These are phyloP conservation scores for Anser cygnoides DNA, from an alignment of 2,113 vertebrate species.

Conservation along the genomic window DNA sequence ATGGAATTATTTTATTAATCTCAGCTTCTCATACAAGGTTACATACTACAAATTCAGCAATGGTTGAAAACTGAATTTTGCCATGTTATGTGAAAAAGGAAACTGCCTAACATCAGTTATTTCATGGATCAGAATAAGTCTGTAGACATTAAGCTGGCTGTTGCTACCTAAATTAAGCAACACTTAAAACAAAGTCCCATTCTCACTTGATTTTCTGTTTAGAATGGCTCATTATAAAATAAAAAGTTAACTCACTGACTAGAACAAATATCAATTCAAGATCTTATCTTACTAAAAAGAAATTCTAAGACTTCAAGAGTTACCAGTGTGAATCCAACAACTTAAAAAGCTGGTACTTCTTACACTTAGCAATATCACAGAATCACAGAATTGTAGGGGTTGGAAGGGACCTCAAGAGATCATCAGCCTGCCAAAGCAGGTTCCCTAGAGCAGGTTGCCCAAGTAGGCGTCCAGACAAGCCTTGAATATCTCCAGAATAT, in stretches of 20 bases:
- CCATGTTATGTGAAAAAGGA: background rate
- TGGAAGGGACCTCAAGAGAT: too few species aligned
- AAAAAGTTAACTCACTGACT: background rate
- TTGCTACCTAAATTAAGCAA: background rate
- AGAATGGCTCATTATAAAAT: background rate
- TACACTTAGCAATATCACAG: background rate
- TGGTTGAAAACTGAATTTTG: background rate
- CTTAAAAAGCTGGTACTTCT: background rate
- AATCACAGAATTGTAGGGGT: too few species aligned
- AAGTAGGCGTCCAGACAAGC: too few species aligned
- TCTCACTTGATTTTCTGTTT: background rate
- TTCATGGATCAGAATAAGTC: background rate
- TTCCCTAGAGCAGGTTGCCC: too few species aligned
- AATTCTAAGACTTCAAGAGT: background rate
- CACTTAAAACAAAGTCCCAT: background rate
- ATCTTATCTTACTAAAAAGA: background rate
- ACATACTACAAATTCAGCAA: background rate
- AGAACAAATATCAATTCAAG: background rate
- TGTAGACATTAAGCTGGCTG: background rate
- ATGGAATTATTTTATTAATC: background rate
- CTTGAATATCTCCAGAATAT: too few species aligned
- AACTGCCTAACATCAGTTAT: background rate
- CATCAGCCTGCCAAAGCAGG: too few species aligned
- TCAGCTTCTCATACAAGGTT: background rate
- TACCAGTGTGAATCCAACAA: background rate